These are phyloP conservation scores for Cryptoblepharus egeriae DNA, from an alignment of 2,797 vertebrate genomes.

Conservation along the genomic window DNA sequence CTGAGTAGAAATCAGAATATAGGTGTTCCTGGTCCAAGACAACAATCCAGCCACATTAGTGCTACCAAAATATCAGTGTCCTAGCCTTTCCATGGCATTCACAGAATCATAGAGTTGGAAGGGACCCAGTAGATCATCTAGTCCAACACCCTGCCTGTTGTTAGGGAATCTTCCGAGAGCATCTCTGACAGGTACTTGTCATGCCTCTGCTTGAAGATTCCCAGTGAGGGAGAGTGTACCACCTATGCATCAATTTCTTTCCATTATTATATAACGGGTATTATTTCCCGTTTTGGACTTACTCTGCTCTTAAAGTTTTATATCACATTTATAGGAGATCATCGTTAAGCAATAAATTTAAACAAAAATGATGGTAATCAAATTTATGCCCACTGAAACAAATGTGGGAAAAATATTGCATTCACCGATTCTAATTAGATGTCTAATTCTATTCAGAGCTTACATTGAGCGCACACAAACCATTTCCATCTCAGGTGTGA, in stretches of 20 bases:
- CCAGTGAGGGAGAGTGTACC: too few relatives aligned
- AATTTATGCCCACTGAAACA: constrained; percentile 61
- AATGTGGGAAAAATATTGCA: constrained; percentile 54
- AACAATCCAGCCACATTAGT: not conserved
- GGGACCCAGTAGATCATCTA: too few relatives aligned
- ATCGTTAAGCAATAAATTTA: constrained; percentile 53
- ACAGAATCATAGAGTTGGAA: too few relatives aligned
- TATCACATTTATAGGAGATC: constrained; percentile 22
- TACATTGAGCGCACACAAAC: constrained; percentile 57
- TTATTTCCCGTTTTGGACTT: fast-evolving
- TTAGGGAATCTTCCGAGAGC: too few relatives aligned
- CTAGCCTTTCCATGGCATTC: not conserved
- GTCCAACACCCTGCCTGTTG: too few relatives aligned
- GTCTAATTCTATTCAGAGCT: constrained; percentile 68
- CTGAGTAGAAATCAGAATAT: not conserved
- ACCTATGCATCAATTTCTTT: too few relatives aligned
- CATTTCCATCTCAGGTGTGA: constrained; percentile 68
- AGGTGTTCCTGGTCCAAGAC: too few relatives aligned
- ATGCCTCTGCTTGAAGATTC: too few relatives aligned
- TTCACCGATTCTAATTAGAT: constrained; percentile 63
- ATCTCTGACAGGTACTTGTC: too few relatives aligned
- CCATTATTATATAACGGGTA: not conserved
- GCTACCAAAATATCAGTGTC: not conserved
- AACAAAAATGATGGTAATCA: constrained; percentile 57
- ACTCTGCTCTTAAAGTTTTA: constrained; percentile 4